phyloP scores from a whole-genome alignment of 2,888 invertebrate species.

The Hirtodrosophila cameraria region DNA sequence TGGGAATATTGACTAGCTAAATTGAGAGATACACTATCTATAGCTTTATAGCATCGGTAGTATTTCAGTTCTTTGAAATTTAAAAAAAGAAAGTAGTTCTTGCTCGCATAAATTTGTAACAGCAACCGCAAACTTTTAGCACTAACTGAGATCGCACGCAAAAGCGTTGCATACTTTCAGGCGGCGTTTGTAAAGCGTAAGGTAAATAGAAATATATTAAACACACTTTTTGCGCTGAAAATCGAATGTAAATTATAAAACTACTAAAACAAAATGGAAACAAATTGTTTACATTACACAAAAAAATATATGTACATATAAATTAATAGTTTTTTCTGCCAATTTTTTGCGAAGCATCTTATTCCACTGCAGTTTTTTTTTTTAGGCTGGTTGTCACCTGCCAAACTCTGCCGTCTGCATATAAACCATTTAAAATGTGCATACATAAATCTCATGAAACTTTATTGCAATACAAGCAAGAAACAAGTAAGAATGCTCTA shows the following conservation, averaged over 20 bases:
- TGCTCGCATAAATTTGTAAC: not conserved
- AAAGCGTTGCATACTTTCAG: conserved; percentile 14
- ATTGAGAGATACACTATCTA: no score
- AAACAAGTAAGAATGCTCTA: not conserved
- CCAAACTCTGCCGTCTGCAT: conserved; percentile 12
- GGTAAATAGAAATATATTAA: not conserved
- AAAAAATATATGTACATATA: no score
- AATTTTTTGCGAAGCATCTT: conserved; percentile 43
- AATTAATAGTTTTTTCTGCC: conserved; percentile 48
- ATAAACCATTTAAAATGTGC: conserved; percentile 60
- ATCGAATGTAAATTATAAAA: not conserved
- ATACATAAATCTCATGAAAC: conserved; percentile 48
- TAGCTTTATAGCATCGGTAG: no score
- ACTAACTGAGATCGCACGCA: conserved; percentile 16
- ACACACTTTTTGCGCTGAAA: not conserved
- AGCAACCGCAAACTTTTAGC: conserved; percentile 28
- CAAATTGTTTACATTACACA: no score
- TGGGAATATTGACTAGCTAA: no score
- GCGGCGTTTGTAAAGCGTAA: no score
- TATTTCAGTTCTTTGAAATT: no score
- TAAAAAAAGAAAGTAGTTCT: no score
- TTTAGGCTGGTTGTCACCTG: not conserved
- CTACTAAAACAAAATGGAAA: conserved; percentile 19
- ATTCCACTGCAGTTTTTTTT: conserved; percentile 8
- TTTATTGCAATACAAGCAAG: conserved; percentile 18